phyloP scores from a whole-genome alignment of 2,888 invertebrate genomes.

The Eucriotettix oculatus region DNA sequence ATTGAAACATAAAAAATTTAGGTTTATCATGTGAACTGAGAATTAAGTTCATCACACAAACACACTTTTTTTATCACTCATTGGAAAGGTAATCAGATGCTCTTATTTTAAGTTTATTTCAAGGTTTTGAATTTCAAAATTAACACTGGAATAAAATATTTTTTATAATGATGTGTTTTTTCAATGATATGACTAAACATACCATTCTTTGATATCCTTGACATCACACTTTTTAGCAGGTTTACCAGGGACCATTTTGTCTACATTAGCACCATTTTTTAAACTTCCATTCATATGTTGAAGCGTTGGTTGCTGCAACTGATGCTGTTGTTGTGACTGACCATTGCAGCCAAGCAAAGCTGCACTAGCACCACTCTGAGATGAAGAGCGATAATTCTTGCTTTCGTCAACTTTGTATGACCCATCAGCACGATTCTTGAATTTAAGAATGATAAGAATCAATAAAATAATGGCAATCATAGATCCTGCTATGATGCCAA shows the following conservation, averaged over 20 bases:
- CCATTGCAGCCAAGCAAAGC: slow-evolving; percentile 39
- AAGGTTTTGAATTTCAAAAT: too few species aligned
- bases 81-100: not conserved
- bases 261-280: slow-evolving; percentile 20
- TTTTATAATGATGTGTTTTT: not conserved
- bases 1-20: too few species aligned
- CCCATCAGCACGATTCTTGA: slow-evolving; percentile 69
- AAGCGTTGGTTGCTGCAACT: slow-evolving; percentile 22
- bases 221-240: slow-evolving; percentile 54
- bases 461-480: slow-evolving; percentile 81
- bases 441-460: slow-evolving; percentile 76
- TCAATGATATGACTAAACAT: slow-evolving; percentile 39
- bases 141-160: too few species aligned
- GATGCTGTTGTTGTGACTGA: slow-evolving; percentile 24
- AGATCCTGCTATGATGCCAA: slow-evolving; percentile 80
- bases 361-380: slow-evolving; percentile 29
- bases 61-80: not conserved
- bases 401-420: slow-evolving; percentile 86
- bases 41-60: too few species aligned
- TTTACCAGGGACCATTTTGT: slow-evolving; percentile 32
- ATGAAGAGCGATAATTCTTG: slow-evolving; percentile 39
- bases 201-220: slow-evolving; percentile 93
- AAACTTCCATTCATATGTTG: slow-evolving; percentile 21
- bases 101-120: too few species aligned
- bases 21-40: too few species aligned